Evolutionary conservation across 1,140 invertebrate species (phyloP).

Genomic region (Nomia melanderi): DNA sequence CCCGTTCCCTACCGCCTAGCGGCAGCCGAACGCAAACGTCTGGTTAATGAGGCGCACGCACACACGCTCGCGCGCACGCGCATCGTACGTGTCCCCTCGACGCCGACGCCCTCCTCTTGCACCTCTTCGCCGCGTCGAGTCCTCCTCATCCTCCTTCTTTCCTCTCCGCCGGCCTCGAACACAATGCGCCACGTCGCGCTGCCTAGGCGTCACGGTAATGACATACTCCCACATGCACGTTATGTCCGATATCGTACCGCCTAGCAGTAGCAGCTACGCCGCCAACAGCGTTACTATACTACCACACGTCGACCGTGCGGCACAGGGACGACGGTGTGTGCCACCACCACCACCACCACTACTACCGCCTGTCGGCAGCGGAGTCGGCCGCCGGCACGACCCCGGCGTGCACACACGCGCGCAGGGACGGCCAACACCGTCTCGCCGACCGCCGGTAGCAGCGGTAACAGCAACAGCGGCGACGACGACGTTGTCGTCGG

Average conservation of each 20-base stretch:
- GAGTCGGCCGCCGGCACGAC: too few relatives aligned
- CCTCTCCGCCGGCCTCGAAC: slow-evolving; percentile 60
- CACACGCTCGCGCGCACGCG: slow-evolving; percentile 73
- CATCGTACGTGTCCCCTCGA: slow-evolving; percentile 57
- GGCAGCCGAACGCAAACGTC: slow-evolving; percentile 66
- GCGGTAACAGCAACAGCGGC: slow-evolving; percentile 21
- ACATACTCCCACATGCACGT: slow-evolving; percentile 74
- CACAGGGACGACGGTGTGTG: not conserved
- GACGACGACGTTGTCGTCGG: slow-evolving; percentile 21
- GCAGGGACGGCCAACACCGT: slow-evolving; percentile 48
- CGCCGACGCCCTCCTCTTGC: slow-evolving; percentile 56
- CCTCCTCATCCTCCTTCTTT: slow-evolving; percentile 57
- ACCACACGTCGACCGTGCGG: too few relatives aligned
- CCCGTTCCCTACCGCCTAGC: too few relatives aligned
- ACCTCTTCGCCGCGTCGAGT: slow-evolving; percentile 25
- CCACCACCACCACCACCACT: slow-evolving; percentile 36
- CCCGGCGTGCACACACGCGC: too few relatives aligned
- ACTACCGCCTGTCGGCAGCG: too few relatives aligned
- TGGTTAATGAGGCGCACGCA: slow-evolving; percentile 76
- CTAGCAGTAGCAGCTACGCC: slow-evolving; percentile 51
- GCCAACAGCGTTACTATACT: slow-evolving; percentile 28
- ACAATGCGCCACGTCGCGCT: slow-evolving; percentile 73
- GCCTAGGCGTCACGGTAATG: slow-evolving; percentile 76
- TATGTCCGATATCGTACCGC: slow-evolving; percentile 58
- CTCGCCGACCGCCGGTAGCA: slow-evolving; percentile 27